These are phyloP conservation scores for Campylorhamphus procurvoides DNA, from an alignment of 2,113 vertebrate species.

Conservation along the genomic window DNA sequence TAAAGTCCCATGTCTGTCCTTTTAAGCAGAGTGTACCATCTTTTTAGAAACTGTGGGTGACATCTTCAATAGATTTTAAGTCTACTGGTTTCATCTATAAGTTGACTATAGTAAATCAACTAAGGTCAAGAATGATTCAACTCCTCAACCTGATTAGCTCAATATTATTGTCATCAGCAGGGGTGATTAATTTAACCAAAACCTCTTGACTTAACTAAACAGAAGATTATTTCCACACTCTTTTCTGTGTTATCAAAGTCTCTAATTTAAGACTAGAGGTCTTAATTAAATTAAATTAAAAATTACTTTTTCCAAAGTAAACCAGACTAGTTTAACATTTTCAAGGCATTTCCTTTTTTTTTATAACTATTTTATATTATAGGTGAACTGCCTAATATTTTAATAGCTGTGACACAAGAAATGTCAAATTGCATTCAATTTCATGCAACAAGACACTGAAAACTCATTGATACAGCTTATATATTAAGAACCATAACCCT, in stretches of 20 bases:
- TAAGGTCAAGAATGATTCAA: neutral
- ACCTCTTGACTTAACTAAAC: neutral
- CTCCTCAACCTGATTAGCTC: neutral
- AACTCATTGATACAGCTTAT: neutral
- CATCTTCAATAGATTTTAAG: neutral
- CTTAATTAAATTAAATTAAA: too few relatives aligned
- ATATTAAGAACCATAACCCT: neutral
- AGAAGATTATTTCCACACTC: neutral
- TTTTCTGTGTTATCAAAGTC: neutral
- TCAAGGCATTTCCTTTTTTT: neutral
- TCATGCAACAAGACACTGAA: neutral
- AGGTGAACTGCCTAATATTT: neutral
- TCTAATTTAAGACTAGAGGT: neutral
- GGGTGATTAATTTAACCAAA: neutral
- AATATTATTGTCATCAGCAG: neutral
- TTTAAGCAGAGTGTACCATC: neutral
- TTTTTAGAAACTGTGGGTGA: neutral
- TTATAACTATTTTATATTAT: neutral
- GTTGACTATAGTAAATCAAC: neutral
- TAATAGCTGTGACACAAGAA: neutral
- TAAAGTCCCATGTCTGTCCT: neutral
- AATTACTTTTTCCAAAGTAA: neutral
- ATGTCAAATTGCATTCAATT: neutral
- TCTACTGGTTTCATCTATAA: neutral
- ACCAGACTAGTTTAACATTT: neutral